Base-by-base conservation (phyloP, 2,797 vertebrate genomes). In the Diceros bicornis region DNA sequence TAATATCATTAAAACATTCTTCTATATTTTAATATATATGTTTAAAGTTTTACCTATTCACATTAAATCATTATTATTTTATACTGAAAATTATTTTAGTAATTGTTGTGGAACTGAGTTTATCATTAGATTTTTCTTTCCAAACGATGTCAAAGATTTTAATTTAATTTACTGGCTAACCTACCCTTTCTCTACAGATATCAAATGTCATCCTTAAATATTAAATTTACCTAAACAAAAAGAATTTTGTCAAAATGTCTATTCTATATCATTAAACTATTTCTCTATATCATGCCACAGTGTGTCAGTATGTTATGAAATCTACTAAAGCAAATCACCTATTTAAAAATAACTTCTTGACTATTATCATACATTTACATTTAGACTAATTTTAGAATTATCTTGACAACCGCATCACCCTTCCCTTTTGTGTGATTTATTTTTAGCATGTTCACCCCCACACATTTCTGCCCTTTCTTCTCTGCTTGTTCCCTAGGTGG, bases 321-420 rank as follows among this genome's bases (percentile, higher is more conserved):
- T 88, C 68, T 91, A 64, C 47, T 61, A 84, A 78, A 94, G 18
- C 32, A 89, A 72, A 3, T 84, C 29, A 50, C 7, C 34, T 61
- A 68, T 83, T 96, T 82, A 61, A 89, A 88, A 92, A 78, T 66
- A 94, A 72, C 37, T 86, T 74, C 37, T 52, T 84, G 32, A 96
- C 17, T 78, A 41, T 52, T n/a, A 23, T 10, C 50, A 94, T 37
- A 16, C 25, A 74, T 82, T 85, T 77, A 85, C 29, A 59, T 71
- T 74, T 77, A 72, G 20, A 83, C 55, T 72, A 78, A 89, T 18
- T 92, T 97, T 64, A 81, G 4, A 93, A 69, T 89, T 62, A 27
- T 72, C 34, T 44, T 47, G 17, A 72, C 62, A 97, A 78, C 10
- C 25, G 3, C 23, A 93, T 77, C 12, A 34, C 34, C 62, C 29